These are phyloP conservation scores for Zeugodacus cucurbitae DNA, from an alignment of 1,140 invertebrate species.

Conservation along the genomic window DNA sequence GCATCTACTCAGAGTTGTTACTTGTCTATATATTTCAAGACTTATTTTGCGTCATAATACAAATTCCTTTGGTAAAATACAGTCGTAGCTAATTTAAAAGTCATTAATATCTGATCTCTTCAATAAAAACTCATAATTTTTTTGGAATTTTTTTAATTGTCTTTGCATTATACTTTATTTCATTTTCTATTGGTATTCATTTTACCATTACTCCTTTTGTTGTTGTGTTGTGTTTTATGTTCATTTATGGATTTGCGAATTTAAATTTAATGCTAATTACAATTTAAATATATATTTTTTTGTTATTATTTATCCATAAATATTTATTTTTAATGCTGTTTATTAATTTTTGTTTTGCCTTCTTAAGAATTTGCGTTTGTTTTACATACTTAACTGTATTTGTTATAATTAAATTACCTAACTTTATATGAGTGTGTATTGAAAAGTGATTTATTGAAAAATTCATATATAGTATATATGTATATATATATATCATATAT, in stretches of 20 bases:
- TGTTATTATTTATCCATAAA: neutral
- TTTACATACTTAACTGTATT: neutral
- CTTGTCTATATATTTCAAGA: no score
- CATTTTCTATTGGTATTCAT: neutral
- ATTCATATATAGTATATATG: neutral
- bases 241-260: slow-evolving; percentile 4
- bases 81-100: no score
- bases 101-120: no score
- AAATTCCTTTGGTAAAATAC: no score
- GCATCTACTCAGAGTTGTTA: no score
- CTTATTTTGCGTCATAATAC: no score
- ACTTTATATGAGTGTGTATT: slow-evolving; percentile 3
- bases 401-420: neutral
- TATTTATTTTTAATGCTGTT: neutral
- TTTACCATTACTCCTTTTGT: neutral
- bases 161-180: slow-evolving; percentile 28
- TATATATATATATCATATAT: neutral
- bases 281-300: slow-evolving; percentile 10
- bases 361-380: neutral
- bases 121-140: neutral
- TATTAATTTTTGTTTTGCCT: neutral
- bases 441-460: slow-evolving; percentile 36
- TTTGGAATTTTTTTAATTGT: slow-evolving; percentile 3
- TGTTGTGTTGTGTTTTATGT: slow-evolving; percentile 15
- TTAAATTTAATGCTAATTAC: neutral